phyloP scores from a whole-genome alignment of 1,140 invertebrate genomes.

The Odontomachus brunneus region DNA sequence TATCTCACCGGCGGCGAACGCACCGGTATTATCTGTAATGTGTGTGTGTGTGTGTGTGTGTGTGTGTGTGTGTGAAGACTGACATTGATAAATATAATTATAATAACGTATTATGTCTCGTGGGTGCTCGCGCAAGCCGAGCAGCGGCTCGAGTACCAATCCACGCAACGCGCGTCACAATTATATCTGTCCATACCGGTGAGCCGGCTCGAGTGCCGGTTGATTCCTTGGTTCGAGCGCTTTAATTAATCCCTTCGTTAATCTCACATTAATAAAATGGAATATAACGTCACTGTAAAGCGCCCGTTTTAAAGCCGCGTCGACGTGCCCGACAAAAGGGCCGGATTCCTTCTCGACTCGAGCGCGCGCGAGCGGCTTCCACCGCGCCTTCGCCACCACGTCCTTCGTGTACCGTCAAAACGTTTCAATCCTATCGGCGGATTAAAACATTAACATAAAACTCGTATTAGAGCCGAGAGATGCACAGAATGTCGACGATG shows the following conservation, averaged over 20 bases:
- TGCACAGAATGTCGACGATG: constrained; percentile 54
- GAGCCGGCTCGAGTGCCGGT: constrained; percentile 14
- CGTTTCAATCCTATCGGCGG: constrained; percentile 73
- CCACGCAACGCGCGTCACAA: constrained; percentile 29
- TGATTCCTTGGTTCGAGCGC: constrained; percentile 42
- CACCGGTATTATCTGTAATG: constrained; percentile 35
- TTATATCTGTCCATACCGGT: constrained; percentile 38
- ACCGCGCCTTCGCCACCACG: background rate
- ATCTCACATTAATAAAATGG: constrained; percentile 70
- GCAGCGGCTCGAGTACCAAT: constrained; percentile 16
- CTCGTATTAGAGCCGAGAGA: constrained; percentile 66
- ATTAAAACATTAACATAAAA: constrained; percentile 82
- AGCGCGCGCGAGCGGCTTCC: constrained; percentile 32
- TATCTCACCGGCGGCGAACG: constrained; percentile 5
- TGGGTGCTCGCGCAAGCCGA: constrained; percentile 16
- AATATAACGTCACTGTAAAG: constrained; percentile 53
- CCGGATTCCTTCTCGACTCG: constrained; percentile 36
- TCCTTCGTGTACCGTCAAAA: constrained; percentile 63
- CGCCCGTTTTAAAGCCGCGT: constrained; percentile 39
- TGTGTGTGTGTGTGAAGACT: too few relatives aligned
- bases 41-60: too few relatives aligned
- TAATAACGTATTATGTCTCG: constrained; percentile 52
- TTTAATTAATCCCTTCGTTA: constrained; percentile 78
- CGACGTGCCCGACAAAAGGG: constrained; percentile 56
- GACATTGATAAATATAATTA: constrained; percentile 64